Percentiles rank a stretch among this genome's conserved stretches.
Evolutionary conservation across 1,140 invertebrate genomes (phyloP).

Genomic region (Diplogasteroides magnus): DNA sequence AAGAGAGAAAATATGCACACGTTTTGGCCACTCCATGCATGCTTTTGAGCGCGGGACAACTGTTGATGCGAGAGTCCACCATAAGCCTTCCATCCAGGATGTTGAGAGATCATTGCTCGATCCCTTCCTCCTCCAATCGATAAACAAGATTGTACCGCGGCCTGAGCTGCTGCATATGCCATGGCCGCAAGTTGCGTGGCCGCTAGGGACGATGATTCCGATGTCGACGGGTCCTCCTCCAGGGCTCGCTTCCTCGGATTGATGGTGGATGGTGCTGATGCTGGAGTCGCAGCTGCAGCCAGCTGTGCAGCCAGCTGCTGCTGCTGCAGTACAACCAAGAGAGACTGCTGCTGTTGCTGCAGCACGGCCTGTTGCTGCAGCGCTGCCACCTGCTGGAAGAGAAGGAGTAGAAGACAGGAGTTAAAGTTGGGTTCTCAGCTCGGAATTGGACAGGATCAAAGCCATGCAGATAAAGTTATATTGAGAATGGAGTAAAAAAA

Average conservation of each 20-base stretch:
- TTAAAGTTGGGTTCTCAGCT: background rate
- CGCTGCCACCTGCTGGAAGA: slow-evolving; percentile 18
- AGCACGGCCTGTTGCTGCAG: slow-evolving; percentile 30
- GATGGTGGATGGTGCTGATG: background rate
- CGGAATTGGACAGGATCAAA: too few species aligned
- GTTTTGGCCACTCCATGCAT: too few species aligned
- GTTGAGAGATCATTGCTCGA: background rate
- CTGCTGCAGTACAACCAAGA: slow-evolving; percentile 15
- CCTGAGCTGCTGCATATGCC: slow-evolving; percentile 5
- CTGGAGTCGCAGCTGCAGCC: slow-evolving; percentile 13
- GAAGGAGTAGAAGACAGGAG: slow-evolving; percentile 9
- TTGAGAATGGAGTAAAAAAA: background rate
- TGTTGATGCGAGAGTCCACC: too few species aligned
- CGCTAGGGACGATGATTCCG: slow-evolving; percentile 4
- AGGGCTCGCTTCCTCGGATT: slow-evolving; percentile 8
- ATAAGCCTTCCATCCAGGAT: too few species aligned
- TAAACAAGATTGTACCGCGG: slow-evolving; percentile 7
- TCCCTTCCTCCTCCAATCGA: background rate
- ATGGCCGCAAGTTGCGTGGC: slow-evolving; percentile 9
- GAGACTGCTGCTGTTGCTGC: slow-evolving; percentile 26
- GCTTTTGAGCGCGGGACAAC: too few species aligned
- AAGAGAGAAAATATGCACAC: too few species aligned
- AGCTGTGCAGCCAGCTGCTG: slow-evolving; percentile 9
- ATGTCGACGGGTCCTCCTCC: slow-evolving; percentile 15
- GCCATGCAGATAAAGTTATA: too few species aligned